A percentile compares a stretch with the other conserved stretches of the same genome.
These are phyloP conservation scores for Aphidius ervi DNA, from an alignment of 1,140 invertebrate species.

Conservation along the genomic window DNA sequence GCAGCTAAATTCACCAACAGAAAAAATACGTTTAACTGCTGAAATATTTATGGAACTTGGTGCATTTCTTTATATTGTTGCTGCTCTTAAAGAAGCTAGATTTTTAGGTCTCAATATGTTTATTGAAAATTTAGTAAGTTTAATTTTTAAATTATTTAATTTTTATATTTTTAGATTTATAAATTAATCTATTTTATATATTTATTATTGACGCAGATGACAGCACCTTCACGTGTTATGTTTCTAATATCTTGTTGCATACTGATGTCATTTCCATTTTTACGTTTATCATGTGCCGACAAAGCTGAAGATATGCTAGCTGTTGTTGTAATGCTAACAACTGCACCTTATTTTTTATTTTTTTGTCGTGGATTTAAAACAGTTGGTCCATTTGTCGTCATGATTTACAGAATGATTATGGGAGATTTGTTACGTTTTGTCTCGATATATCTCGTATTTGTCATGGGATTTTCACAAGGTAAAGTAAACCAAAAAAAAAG, in stretches of 20 bases:
- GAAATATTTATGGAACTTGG: conserved; percentile 72
- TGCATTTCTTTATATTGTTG: conserved; percentile 74
- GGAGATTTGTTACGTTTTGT: conserved; percentile 93
- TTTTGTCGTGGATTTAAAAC: conserved; percentile 97
- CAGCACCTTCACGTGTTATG: conserved; percentile 84
- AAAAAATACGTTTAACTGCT: conserved; percentile 63
- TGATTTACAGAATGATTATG: conserved; percentile 98
- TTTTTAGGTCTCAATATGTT: conserved; percentile 87
- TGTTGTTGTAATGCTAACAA: conserved; percentile 91
- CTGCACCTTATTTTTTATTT: conserved; percentile 96
- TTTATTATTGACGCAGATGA: conserved; percentile 59
- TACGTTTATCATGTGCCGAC: conserved; percentile 78
- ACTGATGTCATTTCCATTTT: conserved; percentile 76
- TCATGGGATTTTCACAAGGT: conserved; percentile 97
- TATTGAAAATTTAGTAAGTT: conserved; percentile 79
- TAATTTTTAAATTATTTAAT: not conserved
- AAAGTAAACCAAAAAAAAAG: not conserved
- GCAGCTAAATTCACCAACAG: conserved; percentile 56
- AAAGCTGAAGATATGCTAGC: conserved; percentile 86
- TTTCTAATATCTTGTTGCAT: conserved; percentile 90
- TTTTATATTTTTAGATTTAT: too few relatives aligned
- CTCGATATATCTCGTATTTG: conserved; percentile 93
- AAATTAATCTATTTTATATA: conserved; percentile 24
- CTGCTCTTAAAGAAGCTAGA: conserved; percentile 73
- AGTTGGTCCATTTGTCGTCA: conserved; percentile 97